Conservation (phyloP, 2,113 vertebrate species). For the Forbesichthys agassizii region DNA sequence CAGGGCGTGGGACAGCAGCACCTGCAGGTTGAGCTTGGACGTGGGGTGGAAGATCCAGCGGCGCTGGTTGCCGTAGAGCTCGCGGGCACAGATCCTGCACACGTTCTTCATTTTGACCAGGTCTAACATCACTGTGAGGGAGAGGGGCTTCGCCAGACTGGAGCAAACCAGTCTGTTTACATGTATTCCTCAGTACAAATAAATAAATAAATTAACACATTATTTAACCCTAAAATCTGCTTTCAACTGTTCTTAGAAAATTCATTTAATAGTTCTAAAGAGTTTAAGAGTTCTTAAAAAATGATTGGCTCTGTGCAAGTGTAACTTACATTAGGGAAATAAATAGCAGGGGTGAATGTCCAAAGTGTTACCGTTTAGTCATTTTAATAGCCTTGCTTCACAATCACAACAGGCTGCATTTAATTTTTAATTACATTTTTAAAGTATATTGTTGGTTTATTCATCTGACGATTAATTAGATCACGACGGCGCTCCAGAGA, state of each 20-base stretch:
- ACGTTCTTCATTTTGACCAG: slow-evolving; percentile 80
- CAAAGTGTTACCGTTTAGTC: neutral
- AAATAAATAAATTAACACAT: no score
- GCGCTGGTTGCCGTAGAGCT: slow-evolving; percentile 91
- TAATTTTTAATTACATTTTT: no score
- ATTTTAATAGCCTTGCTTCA: slow-evolving; percentile 1
- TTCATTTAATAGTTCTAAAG: no score
- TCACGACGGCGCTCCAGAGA: neutral
- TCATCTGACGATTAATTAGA: neutral
- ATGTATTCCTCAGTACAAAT: no score
- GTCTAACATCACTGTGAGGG: slow-evolving; percentile 47
- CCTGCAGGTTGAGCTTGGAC: slow-evolving; percentile 87
- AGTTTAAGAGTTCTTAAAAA: no score
- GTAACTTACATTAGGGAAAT: neutral
- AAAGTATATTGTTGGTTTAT: no score
- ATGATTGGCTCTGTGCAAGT: neutral
- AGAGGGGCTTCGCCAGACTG: neutral
- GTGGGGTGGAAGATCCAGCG: slow-evolving; percentile 94
- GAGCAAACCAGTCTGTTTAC: neutral
- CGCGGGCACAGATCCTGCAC: slow-evolving; percentile 89
- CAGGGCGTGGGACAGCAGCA: slow-evolving; percentile 88
- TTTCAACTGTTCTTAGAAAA: neutral
- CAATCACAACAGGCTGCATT: neutral
- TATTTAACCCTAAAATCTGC: no score
- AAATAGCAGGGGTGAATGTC: neutral